A percentile compares a stretch with the other conserved stretches of the same genome.
These are phyloP conservation scores for Metopolophium dirhodum DNA, from an alignment of 1,140 invertebrate species.

Conservation along the genomic window DNA sequence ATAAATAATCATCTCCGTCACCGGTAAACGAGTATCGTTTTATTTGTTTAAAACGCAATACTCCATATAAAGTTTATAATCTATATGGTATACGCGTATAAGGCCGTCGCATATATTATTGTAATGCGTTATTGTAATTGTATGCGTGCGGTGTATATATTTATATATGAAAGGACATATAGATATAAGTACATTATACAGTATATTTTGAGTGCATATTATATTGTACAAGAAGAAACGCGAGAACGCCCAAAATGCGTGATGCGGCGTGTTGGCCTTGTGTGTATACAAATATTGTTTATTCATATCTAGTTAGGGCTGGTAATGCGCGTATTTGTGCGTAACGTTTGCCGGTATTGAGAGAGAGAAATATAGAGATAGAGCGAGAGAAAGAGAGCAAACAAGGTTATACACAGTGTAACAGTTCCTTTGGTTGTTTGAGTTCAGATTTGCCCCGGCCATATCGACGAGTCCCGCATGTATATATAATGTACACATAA, in stretches of 20 bases:
- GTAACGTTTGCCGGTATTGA: conserved; percentile 9
- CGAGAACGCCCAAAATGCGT: not conserved
- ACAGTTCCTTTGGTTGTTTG: conserved; percentile 45
- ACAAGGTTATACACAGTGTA: conserved; percentile 24
- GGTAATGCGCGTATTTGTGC: conserved; percentile 49
- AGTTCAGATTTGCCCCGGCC: conserved; percentile 24
- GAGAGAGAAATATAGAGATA: not conserved
- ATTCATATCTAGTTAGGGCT: conserved; percentile 51
- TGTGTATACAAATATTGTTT: conserved; percentile 18
- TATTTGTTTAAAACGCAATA: not conserved
- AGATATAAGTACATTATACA: not conserved
- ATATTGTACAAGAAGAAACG: not conserved
- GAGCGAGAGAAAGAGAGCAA: not conserved
- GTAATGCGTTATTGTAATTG: too few species aligned
- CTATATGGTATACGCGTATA: not conserved
- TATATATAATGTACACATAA: not conserved
- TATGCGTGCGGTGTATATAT: not conserved
- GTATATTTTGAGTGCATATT: not conserved
- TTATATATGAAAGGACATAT: not conserved
- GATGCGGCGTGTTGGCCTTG: not conserved
- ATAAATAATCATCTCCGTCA: not conserved
- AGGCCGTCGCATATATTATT: not conserved
- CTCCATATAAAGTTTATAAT: not conserved
- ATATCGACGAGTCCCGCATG: conserved; percentile 11
- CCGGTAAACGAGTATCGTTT: not conserved